phyloP scores from a whole-genome alignment of 2,797 vertebrate species.

The Coilia nasus region DNA sequence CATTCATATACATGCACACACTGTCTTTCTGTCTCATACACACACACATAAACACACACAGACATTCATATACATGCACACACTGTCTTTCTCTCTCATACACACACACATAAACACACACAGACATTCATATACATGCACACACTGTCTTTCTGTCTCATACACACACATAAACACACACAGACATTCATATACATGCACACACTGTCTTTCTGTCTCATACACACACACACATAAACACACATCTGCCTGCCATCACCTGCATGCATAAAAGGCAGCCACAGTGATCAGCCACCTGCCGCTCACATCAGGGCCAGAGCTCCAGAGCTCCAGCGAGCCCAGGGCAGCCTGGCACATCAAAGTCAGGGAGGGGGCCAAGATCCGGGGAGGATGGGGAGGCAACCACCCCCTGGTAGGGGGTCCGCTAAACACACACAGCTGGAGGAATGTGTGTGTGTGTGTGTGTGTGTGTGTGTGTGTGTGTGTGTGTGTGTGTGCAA shows the following conservation, averaged over 20 bases:
- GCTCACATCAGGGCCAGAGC: not conserved
- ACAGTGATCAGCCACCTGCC: not conserved
- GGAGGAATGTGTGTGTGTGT: not conserved
- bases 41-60: not conserved
- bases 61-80: not conserved
- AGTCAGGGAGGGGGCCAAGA: not conserved
- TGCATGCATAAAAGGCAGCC: too few species aligned
- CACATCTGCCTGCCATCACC: too few species aligned
- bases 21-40: not conserved
- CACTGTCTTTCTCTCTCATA: not conserved
- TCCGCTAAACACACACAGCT: not conserved
- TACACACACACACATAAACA: too few species aligned
- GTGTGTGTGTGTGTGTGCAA: too few species aligned
- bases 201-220: too few species aligned
- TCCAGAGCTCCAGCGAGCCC: not conserved
- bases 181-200: too few species aligned
- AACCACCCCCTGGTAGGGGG: not conserved
- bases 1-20: not conserved
- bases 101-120: conserved; percentile 6
- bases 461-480: too few species aligned
- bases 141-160: not conserved
- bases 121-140: not conserved
- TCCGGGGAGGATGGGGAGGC: too few species aligned
- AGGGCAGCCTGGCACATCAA: not conserved
- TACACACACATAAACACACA: too few species aligned